Conservation (phyloP, 2,888 invertebrate genomes). For the Nymphalis urticae region DNA sequence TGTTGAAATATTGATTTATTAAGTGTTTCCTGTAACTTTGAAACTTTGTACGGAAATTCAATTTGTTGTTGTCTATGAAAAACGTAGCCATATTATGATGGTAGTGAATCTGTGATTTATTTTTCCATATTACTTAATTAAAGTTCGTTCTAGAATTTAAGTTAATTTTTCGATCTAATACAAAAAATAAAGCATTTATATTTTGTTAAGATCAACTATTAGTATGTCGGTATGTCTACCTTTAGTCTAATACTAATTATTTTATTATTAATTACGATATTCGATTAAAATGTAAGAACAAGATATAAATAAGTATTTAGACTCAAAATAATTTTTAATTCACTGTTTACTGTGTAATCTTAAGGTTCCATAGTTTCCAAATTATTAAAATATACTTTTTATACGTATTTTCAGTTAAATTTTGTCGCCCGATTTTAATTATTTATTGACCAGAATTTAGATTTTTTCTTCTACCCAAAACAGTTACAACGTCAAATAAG, state of each 20-base stretch:
- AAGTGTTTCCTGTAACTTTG: neutral
- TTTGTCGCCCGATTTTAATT: neutral
- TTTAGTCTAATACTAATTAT: neutral
- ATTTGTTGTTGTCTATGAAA: neutral
- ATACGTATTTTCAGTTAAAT: neutral
- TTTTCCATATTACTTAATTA: constrained; percentile 16
- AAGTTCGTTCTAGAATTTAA: constrained; percentile 15
- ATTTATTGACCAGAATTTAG: neutral
- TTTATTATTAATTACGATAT: neutral
- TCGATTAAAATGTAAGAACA: neutral
- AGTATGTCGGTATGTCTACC: neutral
- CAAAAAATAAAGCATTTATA: constrained; percentile 7
- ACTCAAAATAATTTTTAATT: neutral
- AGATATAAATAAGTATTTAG: neutral
- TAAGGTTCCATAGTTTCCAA: constrained; percentile 20
- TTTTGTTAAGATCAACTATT: neutral
- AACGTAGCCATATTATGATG: constrained; percentile 15
- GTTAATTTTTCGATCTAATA: neutral
- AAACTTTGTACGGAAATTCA: neutral
- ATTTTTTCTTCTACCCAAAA: too few relatives aligned
- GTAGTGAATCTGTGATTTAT: constrained; percentile 33
- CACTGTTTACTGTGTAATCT: constrained; percentile 11
- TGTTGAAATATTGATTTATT: neutral
- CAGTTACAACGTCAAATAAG: too few relatives aligned
- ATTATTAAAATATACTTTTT: constrained; percentile 20